Base-by-base conservation (phyloP, 2,797 vertebrate species). In the Strix occidentalis region DNA sequence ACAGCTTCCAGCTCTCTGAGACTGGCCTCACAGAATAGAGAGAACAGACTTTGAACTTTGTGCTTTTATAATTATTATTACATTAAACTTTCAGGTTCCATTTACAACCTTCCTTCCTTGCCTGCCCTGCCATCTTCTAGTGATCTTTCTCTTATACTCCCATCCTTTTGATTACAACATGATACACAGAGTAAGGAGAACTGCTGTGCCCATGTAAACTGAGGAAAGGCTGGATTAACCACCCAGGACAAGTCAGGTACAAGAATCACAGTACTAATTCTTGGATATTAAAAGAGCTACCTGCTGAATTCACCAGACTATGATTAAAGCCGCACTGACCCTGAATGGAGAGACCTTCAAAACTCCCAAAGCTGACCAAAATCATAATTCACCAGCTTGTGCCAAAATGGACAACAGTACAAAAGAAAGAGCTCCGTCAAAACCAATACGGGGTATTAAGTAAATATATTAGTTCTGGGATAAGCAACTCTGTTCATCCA, bases 1-100 rank as follows among this genome's bases (percentile, higher is more conserved):
- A 98, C 93, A 98, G 95, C 97, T 98, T 98, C 96, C 98, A 98
- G 97, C 98, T 98, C 95, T 98, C 96, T 3, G 98, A 98, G 97
- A 97, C 97, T 87, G 98, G 96, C 94, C 96, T 98, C 93, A 97
- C 64, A 90, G 98, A 98, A 74, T 98, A 98, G 87, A 97, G 39
- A 84, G 93, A 97, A 41, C 93, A 96, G 93, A 95, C 93, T 75
- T 35, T 57, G 88, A 91, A 93, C 84, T 86, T 17, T 43, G 28
- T 54, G 82, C 56, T 84, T 95, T 91, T 93, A 76, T 93, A 97
- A 97, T 93, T 96, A 86, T 91, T 96, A 95, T 95, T 77, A 89
- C 89, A 95, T 92, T 94, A 95, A 97, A 98, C 81, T 94, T 92
- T 84, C 15, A 86, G 92, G 92, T 93, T 97, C 84, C 48, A 60